Percentiles rank a stretch among this genome's conserved stretches.
phyloP scores from a whole-genome alignment of 2,113 vertebrate species.

The Pimephales promelas region DNA sequence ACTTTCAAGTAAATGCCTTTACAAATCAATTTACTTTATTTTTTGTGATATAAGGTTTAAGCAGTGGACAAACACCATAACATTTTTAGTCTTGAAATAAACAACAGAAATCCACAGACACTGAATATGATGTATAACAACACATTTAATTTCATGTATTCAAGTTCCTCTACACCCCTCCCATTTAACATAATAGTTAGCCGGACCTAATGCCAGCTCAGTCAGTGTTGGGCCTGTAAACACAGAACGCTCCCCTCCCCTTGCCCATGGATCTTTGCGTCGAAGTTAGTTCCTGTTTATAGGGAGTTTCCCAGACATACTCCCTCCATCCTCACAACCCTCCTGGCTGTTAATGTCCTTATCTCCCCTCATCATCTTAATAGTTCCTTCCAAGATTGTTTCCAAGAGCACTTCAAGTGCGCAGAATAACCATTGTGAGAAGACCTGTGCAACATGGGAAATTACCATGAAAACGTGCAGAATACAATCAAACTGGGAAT shows the following conservation, averaged over 20 bases:
- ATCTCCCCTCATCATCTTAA: constrained; percentile 43
- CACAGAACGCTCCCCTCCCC: not conserved
- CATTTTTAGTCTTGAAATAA: constrained; percentile 39
- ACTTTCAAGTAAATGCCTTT: not conserved
- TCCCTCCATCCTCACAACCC: constrained; percentile 38
- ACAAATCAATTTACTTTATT: constrained; percentile 27
- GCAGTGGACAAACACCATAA: not conserved
- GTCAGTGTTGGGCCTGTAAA: constrained; percentile 47
- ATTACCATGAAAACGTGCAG: not conserved
- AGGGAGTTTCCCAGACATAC: constrained; percentile 15
- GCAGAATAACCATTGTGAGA: constrained; percentile 97
- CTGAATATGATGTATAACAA: constrained; percentile 53
- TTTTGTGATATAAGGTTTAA: not conserved
- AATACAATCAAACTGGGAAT: not conserved
- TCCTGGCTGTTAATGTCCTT: constrained; percentile 41
- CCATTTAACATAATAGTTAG: constrained; percentile 34
- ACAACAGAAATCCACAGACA: constrained; percentile 55
- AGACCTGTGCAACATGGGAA: constrained; percentile 81
- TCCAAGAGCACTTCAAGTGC: constrained; percentile 71
- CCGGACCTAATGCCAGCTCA: constrained; percentile 38
- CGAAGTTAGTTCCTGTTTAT: constrained; percentile 45
- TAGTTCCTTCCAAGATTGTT: not conserved
- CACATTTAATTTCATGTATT: constrained; percentile 56
- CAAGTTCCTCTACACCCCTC: constrained; percentile 35
- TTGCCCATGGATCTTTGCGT: constrained; percentile 32